phyloP scores from a whole-genome alignment of 1,140 invertebrate genomes.

The Macrocentrus cingulum region DNA sequence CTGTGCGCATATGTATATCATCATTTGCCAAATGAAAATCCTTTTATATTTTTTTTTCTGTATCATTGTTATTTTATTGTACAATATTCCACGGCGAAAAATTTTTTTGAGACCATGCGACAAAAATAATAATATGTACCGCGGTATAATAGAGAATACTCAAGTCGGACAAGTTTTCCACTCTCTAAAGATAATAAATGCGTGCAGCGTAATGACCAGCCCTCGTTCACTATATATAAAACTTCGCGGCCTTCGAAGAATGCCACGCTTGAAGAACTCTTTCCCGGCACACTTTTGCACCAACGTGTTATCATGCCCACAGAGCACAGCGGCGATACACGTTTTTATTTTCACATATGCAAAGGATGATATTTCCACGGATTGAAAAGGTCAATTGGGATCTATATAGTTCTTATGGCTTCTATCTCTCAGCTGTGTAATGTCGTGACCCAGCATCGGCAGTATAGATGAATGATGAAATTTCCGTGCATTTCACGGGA shows the following conservation, averaged over 20 bases:
- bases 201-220: constrained; percentile 16
- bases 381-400: constrained; percentile 13
- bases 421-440: background rate
- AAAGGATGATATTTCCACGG: constrained; percentile 16
- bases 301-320: constrained; percentile 1
- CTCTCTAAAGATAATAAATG: constrained; percentile 28
- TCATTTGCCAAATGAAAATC: too few species aligned
- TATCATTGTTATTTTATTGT: too few species aligned
- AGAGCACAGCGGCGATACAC: too few species aligned
- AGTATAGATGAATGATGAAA: too few species aligned
- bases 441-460: too few species aligned
- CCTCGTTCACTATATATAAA: constrained; percentile 10
- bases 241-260: constrained; percentile 15
- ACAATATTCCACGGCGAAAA: too few species aligned
- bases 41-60: too few species aligned
- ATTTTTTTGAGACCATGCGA: too few species aligned
- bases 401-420: too few species aligned
- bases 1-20: too few species aligned
- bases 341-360: background rate
- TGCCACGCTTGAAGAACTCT: constrained; percentile 16
- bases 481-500: too few species aligned
- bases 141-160: constrained; percentile 10
- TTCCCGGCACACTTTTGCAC: constrained; percentile 20
- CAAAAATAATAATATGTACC: too few species aligned
- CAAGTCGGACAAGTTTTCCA: constrained; percentile 30